Percentiles rank a stretch among this genome's conserved stretches.
Conservation (phyloP, 2,888 invertebrate species). For the Chelonus formosanus region DNA sequence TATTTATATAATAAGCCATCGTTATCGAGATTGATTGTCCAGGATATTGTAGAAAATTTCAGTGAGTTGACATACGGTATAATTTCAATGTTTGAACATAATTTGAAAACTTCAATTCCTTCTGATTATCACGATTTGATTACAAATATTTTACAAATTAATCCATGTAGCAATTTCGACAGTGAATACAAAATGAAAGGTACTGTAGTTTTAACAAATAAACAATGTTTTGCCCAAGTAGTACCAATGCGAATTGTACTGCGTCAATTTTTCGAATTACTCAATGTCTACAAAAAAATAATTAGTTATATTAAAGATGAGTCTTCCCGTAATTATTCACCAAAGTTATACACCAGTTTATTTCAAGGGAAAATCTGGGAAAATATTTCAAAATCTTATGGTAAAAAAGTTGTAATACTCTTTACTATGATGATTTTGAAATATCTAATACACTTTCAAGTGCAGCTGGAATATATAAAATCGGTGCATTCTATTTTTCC, state of each 20-base stretch:
- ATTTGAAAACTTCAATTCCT: background rate
- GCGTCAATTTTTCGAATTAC: background rate
- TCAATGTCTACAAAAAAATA: background rate
- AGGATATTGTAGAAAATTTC: constrained; percentile 25
- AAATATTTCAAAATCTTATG: constrained; percentile 16
- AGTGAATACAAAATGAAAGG: background rate
- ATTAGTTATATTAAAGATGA: background rate
- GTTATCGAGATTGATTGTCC: constrained; percentile 17
- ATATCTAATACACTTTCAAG: constrained; percentile 28
- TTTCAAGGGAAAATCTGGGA: constrained; percentile 31
- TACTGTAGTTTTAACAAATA: background rate
- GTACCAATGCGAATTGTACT: background rate
- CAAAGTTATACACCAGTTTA: constrained; percentile 22
- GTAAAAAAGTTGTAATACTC: constrained; percentile 31
- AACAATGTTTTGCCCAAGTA: constrained; percentile 4
- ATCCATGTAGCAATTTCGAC: background rate
- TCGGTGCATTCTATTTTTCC: background rate
- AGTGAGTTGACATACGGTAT: background rate
- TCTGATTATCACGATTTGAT: background rate
- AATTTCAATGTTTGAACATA: background rate
- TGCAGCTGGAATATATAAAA: constrained; percentile 12
- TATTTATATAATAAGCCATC: background rate
- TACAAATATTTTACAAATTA: background rate
- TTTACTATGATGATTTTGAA: constrained; percentile 19
- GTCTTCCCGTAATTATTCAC: background rate